Conservation (phyloP, 2,113 vertebrate genomes). For the Peromyscus polionotus region DNA sequence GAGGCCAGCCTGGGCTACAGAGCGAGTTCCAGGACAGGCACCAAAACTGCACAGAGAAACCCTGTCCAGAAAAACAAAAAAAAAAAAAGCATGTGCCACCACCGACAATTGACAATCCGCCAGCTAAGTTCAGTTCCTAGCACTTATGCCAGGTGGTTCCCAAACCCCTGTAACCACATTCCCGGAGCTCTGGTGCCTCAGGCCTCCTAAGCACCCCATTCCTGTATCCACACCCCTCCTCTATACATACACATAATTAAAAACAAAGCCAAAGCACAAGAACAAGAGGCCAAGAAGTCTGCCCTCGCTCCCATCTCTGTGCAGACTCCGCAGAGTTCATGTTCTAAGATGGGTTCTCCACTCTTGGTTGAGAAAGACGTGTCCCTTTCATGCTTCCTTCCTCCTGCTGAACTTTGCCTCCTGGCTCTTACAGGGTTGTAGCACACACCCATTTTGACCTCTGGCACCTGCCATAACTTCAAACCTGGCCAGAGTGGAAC, state of each 20-base stretch:
- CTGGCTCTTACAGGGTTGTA: not conserved
- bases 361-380: not conserved
- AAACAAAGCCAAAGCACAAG: not conserved
- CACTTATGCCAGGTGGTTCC: not conserved
- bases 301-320: not conserved
- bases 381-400: not conserved
- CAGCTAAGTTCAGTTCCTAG: not conserved
- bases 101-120: not conserved
- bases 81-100: not conserved
- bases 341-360: not conserved
- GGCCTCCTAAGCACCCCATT: not conserved
- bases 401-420: constrained; percentile 68
- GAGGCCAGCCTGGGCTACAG: too few species aligned
- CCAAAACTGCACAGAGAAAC: too few species aligned
- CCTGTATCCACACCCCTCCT: too few species aligned
- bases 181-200: not conserved
- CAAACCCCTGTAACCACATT: not conserved
- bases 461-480: constrained; percentile 47
- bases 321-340: not conserved
- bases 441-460: constrained; percentile 53
- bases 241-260: not conserved
- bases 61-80: too few species aligned
- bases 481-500: not conserved
- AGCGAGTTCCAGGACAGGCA: too few species aligned
- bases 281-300: not conserved